Evolutionary conservation across 2,113 vertebrate species (phyloP), one percentile per base, ranked within the genome.

Genomic region (Corythoichthys haematopterus): DNA sequence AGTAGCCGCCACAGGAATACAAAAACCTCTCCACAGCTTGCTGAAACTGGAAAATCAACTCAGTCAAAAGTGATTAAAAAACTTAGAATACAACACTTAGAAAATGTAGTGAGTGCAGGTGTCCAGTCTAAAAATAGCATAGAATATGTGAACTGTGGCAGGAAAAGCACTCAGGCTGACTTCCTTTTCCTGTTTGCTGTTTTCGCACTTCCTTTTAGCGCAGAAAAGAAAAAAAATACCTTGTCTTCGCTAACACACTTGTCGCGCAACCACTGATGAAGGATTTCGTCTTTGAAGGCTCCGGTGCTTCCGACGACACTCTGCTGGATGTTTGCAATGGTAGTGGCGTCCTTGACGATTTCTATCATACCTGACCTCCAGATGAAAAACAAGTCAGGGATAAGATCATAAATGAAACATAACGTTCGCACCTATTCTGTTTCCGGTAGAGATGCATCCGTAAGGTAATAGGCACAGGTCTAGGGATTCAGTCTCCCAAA

Each of bases 281-380:
- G 86, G 79, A 97, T 94, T 84, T 98, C 98, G 52, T 98, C 97
- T 80, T 98, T 98, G 87, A 98, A 98, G 0, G 96, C 97, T 0
- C 96, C 96, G 0, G 96, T 98, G 81, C 98, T 99, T 56, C 97
- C 98, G 58, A 98, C 95, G 0, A 95, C 98, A 43, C 97, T 98
- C 84, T 98, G 96, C 9, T 99, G 97, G 82, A 99, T 99, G 90
- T 97, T 97, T 53, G 97, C 97, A 51, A 99, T 98, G 16, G 97
- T 99, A n/a, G 93, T 96, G 71, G 98, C 96, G 8, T 99, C 95
- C 81, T 98, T 98, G 45, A 99, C 98, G 2, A 98, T 98, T 90
- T 99, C 95, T 0, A 99, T 99, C 95, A 99, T 98, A 69, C 98
- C 98, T 99, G 6, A 63, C 20, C 20, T 28, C 20, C 20, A 7